These are phyloP conservation scores for Apocheima hispidaria DNA, from an alignment of 2,888 invertebrate species.

Conservation along the genomic window DNA sequence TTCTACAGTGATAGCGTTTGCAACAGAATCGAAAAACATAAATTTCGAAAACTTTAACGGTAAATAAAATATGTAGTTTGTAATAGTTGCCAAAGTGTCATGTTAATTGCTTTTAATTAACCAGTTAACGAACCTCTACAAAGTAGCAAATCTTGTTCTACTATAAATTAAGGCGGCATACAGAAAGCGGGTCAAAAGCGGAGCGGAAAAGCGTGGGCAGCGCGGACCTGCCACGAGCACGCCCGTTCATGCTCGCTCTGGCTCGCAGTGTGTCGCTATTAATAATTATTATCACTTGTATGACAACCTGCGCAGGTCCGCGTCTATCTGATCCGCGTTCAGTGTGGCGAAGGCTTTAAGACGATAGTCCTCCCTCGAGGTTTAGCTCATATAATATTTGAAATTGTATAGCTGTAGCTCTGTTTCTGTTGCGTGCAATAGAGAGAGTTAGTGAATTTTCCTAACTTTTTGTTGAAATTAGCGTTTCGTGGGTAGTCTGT, in stretches of 20 bases:
- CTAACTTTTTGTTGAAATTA: too few relatives aligned
- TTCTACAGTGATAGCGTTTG: neutral
- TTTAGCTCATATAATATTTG: too few relatives aligned
- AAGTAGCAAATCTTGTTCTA: slow-evolving; percentile 14
- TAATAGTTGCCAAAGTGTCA: neutral
- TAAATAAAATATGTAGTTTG: neutral
- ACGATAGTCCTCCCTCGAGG: too few relatives aligned
- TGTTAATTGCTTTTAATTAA: slow-evolving; percentile 1
- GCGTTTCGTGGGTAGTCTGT: too few relatives aligned
- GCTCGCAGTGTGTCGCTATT: too few relatives aligned
- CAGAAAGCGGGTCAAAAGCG: neutral
- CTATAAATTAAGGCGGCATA: neutral
- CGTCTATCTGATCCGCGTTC: neutral
- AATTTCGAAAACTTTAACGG: slow-evolving; percentile 2
- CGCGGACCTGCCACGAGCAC: neutral
- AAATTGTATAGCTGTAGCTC: too few relatives aligned
- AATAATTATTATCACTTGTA: neutral
- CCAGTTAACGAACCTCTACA: slow-evolving; percentile 4
- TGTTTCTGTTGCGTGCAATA: too few relatives aligned
- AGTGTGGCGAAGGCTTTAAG: too few relatives aligned
- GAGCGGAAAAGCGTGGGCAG: neutral
- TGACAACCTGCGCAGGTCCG: neutral
- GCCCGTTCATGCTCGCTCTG: neutral
- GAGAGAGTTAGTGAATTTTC: too few relatives aligned
- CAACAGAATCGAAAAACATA: neutral